These are phyloP conservation scores for Nothoprocta pentlandii DNA, from an alignment of 2,113 vertebrate species.

Conservation along the genomic window DNA sequence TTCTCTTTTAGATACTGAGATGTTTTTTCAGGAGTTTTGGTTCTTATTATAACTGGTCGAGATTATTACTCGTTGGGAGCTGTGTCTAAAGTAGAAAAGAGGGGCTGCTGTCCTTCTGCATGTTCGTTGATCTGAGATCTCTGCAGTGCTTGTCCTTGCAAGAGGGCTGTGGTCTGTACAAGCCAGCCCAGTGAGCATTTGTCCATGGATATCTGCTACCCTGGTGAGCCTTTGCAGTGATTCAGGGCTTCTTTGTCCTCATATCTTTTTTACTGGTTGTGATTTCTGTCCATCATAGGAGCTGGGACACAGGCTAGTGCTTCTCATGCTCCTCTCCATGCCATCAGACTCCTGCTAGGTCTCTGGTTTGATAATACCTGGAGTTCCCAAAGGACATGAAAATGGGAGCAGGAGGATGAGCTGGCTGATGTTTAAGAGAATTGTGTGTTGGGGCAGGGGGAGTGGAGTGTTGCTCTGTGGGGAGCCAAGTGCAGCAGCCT, in stretches of 20 bases:
- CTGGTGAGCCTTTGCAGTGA: background rate
- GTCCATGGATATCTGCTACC: background rate
- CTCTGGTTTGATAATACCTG: background rate
- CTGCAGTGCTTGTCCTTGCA: background rate
- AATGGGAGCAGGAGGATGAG: background rate
- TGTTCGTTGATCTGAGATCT: background rate
- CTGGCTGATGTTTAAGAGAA: background rate
- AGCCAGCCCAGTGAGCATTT: background rate
- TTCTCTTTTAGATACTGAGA: background rate
- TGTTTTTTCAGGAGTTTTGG: background rate
- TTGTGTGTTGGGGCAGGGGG: background rate
- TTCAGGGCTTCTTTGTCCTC: background rate
- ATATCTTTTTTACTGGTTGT: background rate
- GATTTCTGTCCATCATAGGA: background rate
- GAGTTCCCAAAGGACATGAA: background rate
- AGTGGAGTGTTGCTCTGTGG: background rate
- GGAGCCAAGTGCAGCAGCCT: background rate
- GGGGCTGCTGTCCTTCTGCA: background rate
- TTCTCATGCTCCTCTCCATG: background rate
- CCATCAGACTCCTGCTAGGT: background rate
- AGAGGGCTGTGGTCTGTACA: background rate
- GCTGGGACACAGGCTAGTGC: background rate
- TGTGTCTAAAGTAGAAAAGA: background rate
- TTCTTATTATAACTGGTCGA: background rate
- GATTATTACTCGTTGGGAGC: background rate